Base-by-base conservation (phyloP, 1,140 invertebrate species). In the Belonocnema kinseyi region DNA sequence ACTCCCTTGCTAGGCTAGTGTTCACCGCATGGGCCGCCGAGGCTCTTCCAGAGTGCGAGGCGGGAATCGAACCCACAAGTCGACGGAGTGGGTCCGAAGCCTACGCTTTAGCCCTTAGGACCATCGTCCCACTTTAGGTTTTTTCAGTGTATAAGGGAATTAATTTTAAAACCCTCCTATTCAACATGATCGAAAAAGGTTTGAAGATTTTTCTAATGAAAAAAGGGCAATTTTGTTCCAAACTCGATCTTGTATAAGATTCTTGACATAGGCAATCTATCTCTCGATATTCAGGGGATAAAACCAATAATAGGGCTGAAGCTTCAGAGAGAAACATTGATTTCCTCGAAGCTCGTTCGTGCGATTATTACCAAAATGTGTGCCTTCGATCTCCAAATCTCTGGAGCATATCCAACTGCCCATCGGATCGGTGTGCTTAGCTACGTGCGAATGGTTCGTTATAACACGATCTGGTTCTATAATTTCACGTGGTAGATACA, bases 301-400 rank as follows among this genome's bases (percentile, higher is more conserved):
- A 46, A 66, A 66, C 33, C 33, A 66, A 66, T 66, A 66, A 66
- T 40, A 33, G 61, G 61, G 33, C 33, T 66, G 61, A 7, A 40
- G 61, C 14, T 40, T 46, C 61, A 40, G 33, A 66, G 58, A 40
- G 61, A 33, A 40, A 33, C 26, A 66, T 66, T 66, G 61, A 66
- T 66, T 66, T 33, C 7, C 21, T 16, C 12, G 7, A 40, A 40
- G 61, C 61, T 66, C 61, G 61, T 66, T 66, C 61, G 61, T 66
- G 61, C 61, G 61, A 66, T 66, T 66, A 66, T 40, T 66, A 66
- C 61, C 40, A 7, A 66, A 66, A 66, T 66, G 33, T 66, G 61
- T 66, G 61, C 61, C 61, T 66, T 40, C 26, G 26, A 66, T 66
- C 26, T 66, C 58, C 26, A 21, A 61, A 61, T 14, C 58, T 61